A percentile compares a stretch with the other conserved stretches of the same genome.
These are phyloP conservation scores for Tanypteryx hageni DNA, from an alignment of 2,888 invertebrate genomes.

Conservation along the genomic window DNA sequence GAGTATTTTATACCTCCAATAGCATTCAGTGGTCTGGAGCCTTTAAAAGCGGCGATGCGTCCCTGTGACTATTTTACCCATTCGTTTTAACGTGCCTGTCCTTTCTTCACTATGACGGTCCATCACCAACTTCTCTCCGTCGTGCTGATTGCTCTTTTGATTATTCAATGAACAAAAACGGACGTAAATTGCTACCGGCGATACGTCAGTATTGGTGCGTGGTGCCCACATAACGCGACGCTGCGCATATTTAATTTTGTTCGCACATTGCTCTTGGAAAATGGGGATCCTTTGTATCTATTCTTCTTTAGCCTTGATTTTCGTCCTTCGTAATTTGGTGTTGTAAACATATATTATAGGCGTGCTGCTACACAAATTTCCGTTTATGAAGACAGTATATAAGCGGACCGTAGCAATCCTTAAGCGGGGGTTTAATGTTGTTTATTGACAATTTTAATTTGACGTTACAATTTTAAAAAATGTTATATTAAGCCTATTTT, in stretches of 20 bases:
- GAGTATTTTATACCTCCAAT: no score
- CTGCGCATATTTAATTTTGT: background rate
- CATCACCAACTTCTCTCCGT: background rate
- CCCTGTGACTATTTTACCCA: background rate
- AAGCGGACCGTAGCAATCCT: no score
- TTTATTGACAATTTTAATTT: no score
- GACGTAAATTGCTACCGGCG: background rate
- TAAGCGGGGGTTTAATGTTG: no score
- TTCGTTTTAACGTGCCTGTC: background rate
- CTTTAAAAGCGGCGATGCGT: background rate
- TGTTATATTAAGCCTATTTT: no score
- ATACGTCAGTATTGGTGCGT: background rate
- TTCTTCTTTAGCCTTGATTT: background rate
- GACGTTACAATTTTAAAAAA: no score
- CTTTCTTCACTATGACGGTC: conserved; percentile 6
- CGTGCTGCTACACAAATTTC: no score
- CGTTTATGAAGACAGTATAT: no score
- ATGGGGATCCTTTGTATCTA: background rate
- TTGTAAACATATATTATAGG: background rate
- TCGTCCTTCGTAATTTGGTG: background rate
- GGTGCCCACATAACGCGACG: background rate
- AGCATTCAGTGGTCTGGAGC: no score
- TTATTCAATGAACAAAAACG: background rate
- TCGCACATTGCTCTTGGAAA: background rate
- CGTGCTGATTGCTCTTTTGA: conserved; percentile 9